Base-by-base conservation (phyloP, 2,113 vertebrate genomes). In the Psittacula cyanocephala region DNA sequence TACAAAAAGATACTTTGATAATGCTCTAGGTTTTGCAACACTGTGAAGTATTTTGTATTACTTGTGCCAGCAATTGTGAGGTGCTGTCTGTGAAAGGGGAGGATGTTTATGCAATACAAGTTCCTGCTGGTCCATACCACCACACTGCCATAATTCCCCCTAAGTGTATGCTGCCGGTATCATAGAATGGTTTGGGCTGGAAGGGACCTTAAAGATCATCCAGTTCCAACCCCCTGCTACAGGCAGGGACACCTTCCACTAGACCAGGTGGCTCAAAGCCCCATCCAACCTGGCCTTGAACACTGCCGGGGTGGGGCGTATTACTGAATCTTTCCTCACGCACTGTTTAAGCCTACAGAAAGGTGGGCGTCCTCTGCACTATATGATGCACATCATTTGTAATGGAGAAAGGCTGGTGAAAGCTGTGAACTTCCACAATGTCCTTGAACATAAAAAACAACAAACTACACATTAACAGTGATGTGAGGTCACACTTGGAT, bases 81-180 rank as follows among this genome's bases (percentile, higher is more conserved):
- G 53, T 60, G 43, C 47, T 82, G 41, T 27, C 68, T 78, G 39
- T 55, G 82, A 37, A 52, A 78, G 20, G 27, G 39, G 33, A 78
- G 35, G 62, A 17, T 1, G 1, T n/a, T 81, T 49, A 10, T 37
- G 43, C 1, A 3, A 18, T 44, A 22, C 0, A 2, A 71, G 23
- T 57, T 71, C 23, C 49, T 95, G 44, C 55, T 28, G n/a, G 11
- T n/a, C 41, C 35, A 11, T 81, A 22, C 41, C 17, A 84, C 3
- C 3, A 0, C 25, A 52, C 28, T 3, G 0, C 44, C 17, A 2
- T 55, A 4, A 6, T 14, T 62, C 49, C 22, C 70, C 70, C 6
- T 2, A 78, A 71, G 35, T 0, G 0, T 33, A 18, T 43, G 53
- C n/a, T 60, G 65, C 57, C 0, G 0, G 9, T 59, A 24, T 59